Base-by-base conservation (phyloP, 1,140 invertebrate genomes). In the Temnothorax nylanderi region DNA sequence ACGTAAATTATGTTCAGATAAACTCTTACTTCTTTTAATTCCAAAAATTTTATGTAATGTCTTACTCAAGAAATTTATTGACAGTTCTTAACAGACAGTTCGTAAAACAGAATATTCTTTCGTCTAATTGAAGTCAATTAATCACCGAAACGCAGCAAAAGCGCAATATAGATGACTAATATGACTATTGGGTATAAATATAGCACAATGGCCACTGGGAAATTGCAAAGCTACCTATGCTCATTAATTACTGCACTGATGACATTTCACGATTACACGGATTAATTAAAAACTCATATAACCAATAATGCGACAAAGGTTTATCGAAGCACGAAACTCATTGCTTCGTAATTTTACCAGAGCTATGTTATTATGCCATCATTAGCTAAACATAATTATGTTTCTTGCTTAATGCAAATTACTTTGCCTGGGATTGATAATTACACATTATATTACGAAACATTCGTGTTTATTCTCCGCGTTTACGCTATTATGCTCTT, bases 241-340 rank as follows among this genome's bases (percentile, higher is more conserved):
- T 77, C 75, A 77, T 90, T 88, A 89, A 86, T 89, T 89, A 88
- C 64, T 60, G 77, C 41, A 65, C 64, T 71, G 58, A 71, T 84
- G 51, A 58, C 67, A 56, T 81, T 78, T 77, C 49, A 54, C 51
- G 56, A 80, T 86, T 62, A 58, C 71, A 26, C 76, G 37, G 47
- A 67, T 85, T 86, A 78, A 88, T 88, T 88, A 88, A 78, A 88
- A 77, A 88, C 56, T 86, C 87, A 56, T 75, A 69, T 65, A 86
- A 88, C 85, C 82, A 58, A 88, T 85, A 86, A 86, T 54, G 56
- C 60, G 78, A 64, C 78, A 72, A 72, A 84, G 80, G 67, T 84
- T 74, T 84, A 84, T 84, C 80, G 80, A 84, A 84, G 80, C 65
- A 60, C 65, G 47, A 72, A 86, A 86, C 65, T 69, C 85, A 71